These are phyloP conservation scores for Actinia tenebrosa DNA, from an alignment of 64 coral and sea anemone genomes.

Conservation along the genomic window DNA sequence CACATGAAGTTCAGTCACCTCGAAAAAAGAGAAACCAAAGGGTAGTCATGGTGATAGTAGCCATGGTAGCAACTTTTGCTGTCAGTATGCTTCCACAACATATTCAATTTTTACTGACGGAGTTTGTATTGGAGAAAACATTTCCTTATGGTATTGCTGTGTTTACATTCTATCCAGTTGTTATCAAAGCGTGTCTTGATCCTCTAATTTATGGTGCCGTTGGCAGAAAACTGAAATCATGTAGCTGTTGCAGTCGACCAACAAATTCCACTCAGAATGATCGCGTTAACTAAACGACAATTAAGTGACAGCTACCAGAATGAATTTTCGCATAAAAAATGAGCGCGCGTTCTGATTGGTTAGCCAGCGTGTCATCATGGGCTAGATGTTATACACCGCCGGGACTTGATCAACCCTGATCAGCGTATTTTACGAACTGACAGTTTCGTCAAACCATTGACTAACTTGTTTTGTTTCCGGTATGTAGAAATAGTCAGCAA, in stretches of 20 bases:
- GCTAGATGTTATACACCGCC: no score
- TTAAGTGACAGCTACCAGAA: no score
- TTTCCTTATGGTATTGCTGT: not conserved
- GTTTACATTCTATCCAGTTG: not conserved
- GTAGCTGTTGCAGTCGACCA: not conserved
- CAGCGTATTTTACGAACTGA: no score
- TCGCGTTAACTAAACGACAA: no score
- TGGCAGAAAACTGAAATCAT: not conserved
- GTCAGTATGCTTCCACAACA: slow-evolving; percentile 4
- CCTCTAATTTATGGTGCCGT: not conserved
- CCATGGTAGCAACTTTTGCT: slow-evolving; percentile 16
- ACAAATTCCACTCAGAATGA: not conserved
- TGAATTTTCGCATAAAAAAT: no score
- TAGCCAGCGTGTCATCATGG: no score
- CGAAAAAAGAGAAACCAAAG: slow-evolving; percentile 2
- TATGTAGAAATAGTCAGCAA: no score
- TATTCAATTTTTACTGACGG: not conserved
- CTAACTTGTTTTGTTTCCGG: no score
- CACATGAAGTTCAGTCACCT: not conserved
- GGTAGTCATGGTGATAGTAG: slow-evolving; percentile 20
- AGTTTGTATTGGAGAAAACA: not conserved
- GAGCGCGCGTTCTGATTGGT: no score
- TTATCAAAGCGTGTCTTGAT: slow-evolving; percentile 20
- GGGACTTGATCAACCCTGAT: no score
- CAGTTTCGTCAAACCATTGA: no score